Percentiles rank a stretch among this genome's conserved stretches.
These are phyloP conservation scores for Pangasius larnaudii DNA, from an alignment of 2,797 vertebrate genomes.

Conservation along the genomic window DNA sequence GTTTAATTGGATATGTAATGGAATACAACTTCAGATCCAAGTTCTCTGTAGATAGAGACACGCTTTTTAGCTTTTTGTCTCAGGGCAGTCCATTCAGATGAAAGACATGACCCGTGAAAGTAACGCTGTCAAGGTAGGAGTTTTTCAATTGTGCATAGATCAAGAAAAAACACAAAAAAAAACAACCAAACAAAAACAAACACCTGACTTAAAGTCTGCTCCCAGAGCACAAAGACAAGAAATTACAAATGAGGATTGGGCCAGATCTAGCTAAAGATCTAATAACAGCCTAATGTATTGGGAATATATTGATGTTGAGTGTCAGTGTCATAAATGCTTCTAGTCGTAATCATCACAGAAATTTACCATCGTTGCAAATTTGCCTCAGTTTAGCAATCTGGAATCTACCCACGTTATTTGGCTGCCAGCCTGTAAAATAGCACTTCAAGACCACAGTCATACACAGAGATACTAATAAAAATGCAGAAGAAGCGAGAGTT, in stretches of 20 bases:
- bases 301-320: background rate
- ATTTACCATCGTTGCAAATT: background rate
- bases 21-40: background rate
- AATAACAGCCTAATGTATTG: background rate
- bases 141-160: no score
- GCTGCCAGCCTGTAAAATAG: background rate
- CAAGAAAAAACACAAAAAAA: no score
- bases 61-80: no score
- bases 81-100: background rate
- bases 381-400: constrained; percentile 5
- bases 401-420: background rate
- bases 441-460: background rate
- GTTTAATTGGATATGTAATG: background rate
- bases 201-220: background rate
- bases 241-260: no score
- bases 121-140: no score
- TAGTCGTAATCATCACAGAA: background rate
- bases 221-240: background rate
- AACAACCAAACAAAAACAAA: no score
- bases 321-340: background rate
- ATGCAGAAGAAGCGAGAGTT: background rate
- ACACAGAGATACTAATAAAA: background rate
- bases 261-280: background rate
- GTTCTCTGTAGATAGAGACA: background rate
- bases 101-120: background rate